Base-by-base conservation (phyloP, 2,113 vertebrate genomes). In the Gymnogyps californianus region DNA sequence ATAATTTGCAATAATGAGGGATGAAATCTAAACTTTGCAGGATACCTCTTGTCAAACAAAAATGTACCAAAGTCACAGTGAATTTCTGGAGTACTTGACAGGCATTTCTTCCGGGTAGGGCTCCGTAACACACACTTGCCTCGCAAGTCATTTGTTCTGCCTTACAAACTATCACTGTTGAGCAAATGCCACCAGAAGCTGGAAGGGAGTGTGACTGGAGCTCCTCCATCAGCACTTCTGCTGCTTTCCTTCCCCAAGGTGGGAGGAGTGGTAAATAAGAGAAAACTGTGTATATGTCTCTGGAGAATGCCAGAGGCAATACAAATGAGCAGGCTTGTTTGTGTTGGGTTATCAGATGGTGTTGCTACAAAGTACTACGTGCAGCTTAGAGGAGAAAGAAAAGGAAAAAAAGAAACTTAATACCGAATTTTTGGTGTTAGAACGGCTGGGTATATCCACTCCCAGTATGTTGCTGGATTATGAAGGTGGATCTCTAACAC, bases 1-100 rank as follows among this genome's bases (percentile, higher is more conserved):
- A 93, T 78, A 96, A 94, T 61, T 87, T 94, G 46, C 66, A 90
- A 69, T 89, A 83, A 94, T 82, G 89, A 97, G 71, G 47, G 54
- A 61, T 90, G 44, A 88, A 89, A 83, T 61, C 13, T 38, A 54
- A 96, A 92, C 74, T 91, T 82, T 79, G 80, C 82, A 92, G 84
- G 66, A 29, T 49, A 57, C 25, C n/a, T 81, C 78, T 79, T 87
- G 54, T 75, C 36, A 89, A 62, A 83, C 28, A 84, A 96, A 76
- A 82, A 58, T 2, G 3, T 66, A 69, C 49, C 34, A 46, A 94
- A 89, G 74, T 65, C 58, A 47, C 49, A 15, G 38, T 40, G 55
- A 59, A 74, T 85, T 90, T 87, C 64, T 93, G 54, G 16, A 85
- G 31, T 55, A 15, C 11, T 54, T 87, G 83, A 64, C 49, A 77